Evolutionary conservation across 35 echinoderm and acorn worm genomes (phyloP), one percentile per base, ranked within the genome.

Genomic region (Amphiura filiformis): DNA sequence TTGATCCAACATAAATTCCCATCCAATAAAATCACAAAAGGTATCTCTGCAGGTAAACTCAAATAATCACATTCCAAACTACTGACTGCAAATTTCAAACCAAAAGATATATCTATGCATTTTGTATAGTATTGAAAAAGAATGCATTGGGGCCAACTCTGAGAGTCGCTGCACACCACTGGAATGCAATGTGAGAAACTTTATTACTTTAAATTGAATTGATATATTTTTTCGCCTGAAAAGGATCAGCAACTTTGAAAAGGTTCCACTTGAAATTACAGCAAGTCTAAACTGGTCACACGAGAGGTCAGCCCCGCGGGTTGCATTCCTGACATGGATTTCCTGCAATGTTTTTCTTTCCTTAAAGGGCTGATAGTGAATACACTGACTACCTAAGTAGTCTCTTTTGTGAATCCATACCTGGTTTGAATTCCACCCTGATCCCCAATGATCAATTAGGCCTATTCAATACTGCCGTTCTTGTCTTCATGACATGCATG

Each of bases 401-500:
- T 17, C 41, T 47, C 41, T 47, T 47, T 47, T 47, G 41, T 47
- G n/a, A n/a, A n/a, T n/a, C n/a, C 44, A 52, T 20, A 20, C 20
- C 44, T 52, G 4, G 61, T 70, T 30, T 5, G 61, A 70, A 70
- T 70, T 70, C 61, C 61, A 13, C 26, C 28, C 26, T 5, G 61
- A 70, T 70, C 61, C 61, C 61, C 61, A 70, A 26, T 2, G 61
- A 70, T 70, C 61, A 70, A 70, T 70, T 70, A 70, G 61, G 61
- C 17, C 61, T 70, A 70, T 70, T n/a, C n/a, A n/a, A n/a, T n/a
- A n/a, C n/a, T n/a, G n/a, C n/a, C n/a, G n/a, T n/a, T n/a, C n/a
- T n/a, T n/a, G n/a, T n/a, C n/a, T n/a, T n/a, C n/a, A n/a, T n/a
- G n/a, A n/a, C n/a, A n/a, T n/a, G n/a, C n/a, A n/a, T n/a, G n/a